phyloP scores from a whole-genome alignment of 1,140 invertebrate genomes.

The Hyles euphorbiae region DNA sequence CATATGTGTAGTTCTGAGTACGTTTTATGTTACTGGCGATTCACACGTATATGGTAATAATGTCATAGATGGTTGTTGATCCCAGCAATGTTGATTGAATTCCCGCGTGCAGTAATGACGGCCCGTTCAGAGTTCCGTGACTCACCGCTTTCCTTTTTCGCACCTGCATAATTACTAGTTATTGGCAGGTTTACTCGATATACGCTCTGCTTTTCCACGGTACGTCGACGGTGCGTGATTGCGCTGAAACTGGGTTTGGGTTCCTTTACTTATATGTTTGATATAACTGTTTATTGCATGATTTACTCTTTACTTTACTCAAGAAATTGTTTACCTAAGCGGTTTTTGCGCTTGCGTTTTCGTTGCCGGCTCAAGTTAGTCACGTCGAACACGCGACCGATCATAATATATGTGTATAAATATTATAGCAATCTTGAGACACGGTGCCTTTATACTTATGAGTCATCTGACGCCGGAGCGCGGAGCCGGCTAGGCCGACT shows the following conservation, averaged over 20 bases:
- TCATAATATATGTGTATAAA: slow-evolving; percentile 15
- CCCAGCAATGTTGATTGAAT: slow-evolving; percentile 11
- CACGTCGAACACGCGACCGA: neutral
- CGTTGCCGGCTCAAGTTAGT: slow-evolving; percentile 2
- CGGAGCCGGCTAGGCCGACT: slow-evolving; percentile 50
- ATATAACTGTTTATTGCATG: no score
- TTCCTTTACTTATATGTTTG: neutral
- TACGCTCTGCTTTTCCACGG: slow-evolving; percentile 15
- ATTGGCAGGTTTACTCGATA: slow-evolving; percentile 18
- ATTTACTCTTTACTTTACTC: no score
- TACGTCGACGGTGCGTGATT: slow-evolving; percentile 18
- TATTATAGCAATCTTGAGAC: slow-evolving; percentile 27
- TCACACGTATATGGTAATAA: no score
- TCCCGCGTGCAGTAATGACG: slow-evolving; percentile 13
- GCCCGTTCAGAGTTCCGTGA: slow-evolving; percentile 22
- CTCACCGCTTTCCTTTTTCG: slow-evolving; percentile 50
- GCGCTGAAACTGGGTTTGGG: slow-evolving; percentile 11
- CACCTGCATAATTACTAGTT: slow-evolving; percentile 30
- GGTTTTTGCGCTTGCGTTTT: slow-evolving; percentile 1
- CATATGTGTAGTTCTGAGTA: no score
- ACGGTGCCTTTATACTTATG: slow-evolving; percentile 53
- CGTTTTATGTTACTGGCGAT: no score
- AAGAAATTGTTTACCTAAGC: neutral
- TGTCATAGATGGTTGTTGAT: neutral
- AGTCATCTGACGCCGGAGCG: slow-evolving; percentile 47